Conservation (phyloP, 2,797 vertebrate species). For the Channa striata region DNA sequence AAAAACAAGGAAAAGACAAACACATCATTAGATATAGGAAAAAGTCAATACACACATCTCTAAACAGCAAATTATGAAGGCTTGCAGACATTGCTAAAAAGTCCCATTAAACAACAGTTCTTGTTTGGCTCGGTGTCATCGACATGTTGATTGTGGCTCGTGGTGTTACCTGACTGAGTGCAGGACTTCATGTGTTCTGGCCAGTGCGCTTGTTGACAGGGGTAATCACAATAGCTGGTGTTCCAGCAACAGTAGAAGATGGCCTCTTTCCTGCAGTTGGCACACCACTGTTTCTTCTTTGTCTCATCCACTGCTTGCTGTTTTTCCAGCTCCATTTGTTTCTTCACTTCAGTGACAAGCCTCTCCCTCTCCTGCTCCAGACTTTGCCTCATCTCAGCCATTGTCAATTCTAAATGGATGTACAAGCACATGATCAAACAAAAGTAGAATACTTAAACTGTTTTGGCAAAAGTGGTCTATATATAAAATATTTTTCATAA, state of each 20-base stretch:
- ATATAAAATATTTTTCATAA: neutral
- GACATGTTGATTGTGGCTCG: neutral
- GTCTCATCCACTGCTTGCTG: slow-evolving; percentile 97
- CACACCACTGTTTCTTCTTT: slow-evolving; percentile 99
- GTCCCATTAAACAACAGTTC: neutral
- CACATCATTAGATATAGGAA: slow-evolving; percentile 28
- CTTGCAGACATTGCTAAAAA: neutral
- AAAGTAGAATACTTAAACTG: neutral
- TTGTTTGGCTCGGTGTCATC: slow-evolving; percentile 12
- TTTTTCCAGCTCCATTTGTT: slow-evolving; percentile 94
- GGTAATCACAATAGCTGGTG: slow-evolving; percentile 99
- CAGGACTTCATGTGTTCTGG: slow-evolving; percentile 99
- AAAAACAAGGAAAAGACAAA: slow-evolving; percentile 31
- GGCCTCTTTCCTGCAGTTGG: slow-evolving; percentile 97
- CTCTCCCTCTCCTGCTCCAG: slow-evolving; percentile 96
- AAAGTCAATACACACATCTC: no score
- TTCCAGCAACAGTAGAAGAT: slow-evolving; percentile 99
- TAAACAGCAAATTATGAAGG: neutral
- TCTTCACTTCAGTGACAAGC: slow-evolving; percentile 95
- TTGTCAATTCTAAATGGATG: slow-evolving; percentile 89
- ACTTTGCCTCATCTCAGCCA: slow-evolving; percentile 99
- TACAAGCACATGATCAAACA: slow-evolving; percentile 17
- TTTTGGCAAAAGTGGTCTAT: neutral
- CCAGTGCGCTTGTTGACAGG: slow-evolving; percentile 99
- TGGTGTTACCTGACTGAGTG: slow-evolving; percentile 94